Evolutionary conservation across 1,140 invertebrate species (phyloP), one percentile per base, ranked within the genome.

Genomic region (Hesperophylax magnus): DNA sequence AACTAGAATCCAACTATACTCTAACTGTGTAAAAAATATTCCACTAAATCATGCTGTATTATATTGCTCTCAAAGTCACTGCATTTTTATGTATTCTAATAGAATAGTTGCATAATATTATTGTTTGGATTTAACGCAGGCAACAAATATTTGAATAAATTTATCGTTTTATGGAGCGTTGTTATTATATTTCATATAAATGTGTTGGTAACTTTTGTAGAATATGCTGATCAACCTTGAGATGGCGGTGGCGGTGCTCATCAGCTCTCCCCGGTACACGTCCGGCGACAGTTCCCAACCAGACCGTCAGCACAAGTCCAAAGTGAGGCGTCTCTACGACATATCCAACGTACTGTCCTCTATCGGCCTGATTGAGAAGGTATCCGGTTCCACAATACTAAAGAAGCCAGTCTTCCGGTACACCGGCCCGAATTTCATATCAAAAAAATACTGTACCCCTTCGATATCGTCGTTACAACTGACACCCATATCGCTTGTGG

Each of bases 321-420:
- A 94, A 91, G 93, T 94, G 63, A 89, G 94, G 79, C 89, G 94
- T 80, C 88, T 95, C 3, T 95, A 95, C 88, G 94, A 95, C 85
- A 94, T 95, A 85, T 93, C 94, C 39, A 95, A 95, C 89, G 93
- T 95, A 72, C 89, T 95, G 77, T 92, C 93, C 78, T 94, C 93
- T 78, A 91, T 95, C 82, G 91, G 91, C 78, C 89, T 95, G 63
- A 94, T 95, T 80, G 89, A 91, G 86, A 94, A 94, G 86, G 91
- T 94, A 56, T 91, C 92, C 76, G 86, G 89, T 17, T 89, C 88
- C 24, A 90, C 90, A 75, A 88, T 91, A 84, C 91, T 92, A 79
- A 92, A 92, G 83, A 94, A 94, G 85, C 93, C 93, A 81, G 92
- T 93, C 81, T 95, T 93, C 86, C 91, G 91, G 84, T 95, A 94